A percentile compares a stretch with the other conserved stretches of the same genome.
Conservation (phyloP, 1,140 invertebrate species). For the Hylaeus anthracinus region DNA sequence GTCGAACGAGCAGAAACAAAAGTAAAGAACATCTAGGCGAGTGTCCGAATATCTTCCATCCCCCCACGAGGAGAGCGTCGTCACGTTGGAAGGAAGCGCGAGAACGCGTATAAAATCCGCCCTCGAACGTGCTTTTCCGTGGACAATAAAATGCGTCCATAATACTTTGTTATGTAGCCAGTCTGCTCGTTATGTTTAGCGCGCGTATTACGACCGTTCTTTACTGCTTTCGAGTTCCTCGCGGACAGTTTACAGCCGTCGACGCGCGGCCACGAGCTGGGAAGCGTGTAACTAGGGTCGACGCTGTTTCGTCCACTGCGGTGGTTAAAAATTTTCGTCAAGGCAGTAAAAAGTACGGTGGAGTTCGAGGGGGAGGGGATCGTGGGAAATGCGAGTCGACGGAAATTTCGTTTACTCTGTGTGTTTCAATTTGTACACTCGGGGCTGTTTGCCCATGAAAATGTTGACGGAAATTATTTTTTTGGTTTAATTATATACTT, state of each 20-base stretch:
- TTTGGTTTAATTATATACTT: too few species aligned
- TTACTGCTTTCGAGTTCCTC: conserved; percentile 71
- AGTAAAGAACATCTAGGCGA: not conserved
- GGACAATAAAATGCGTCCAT: conserved; percentile 77
- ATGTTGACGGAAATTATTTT: too few species aligned
- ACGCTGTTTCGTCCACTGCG: not conserved
- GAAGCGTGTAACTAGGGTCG: conserved; percentile 10
- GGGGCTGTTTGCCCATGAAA: too few species aligned
- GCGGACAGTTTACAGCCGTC: conserved; percentile 63
- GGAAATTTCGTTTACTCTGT: too few species aligned
- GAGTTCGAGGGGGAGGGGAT: not conserved
- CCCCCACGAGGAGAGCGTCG: not conserved
- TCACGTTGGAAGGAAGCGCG: conserved; percentile 41
- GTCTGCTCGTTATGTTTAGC: conserved; percentile 63
- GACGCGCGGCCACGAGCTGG: conserved; percentile 19
- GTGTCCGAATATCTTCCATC: not conserved
- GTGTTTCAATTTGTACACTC: too few species aligned
- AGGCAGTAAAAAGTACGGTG: conserved; percentile 14
- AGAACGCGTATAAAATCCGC: conserved; percentile 40
- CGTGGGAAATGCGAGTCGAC: not conserved
- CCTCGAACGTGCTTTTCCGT: conserved; percentile 56
- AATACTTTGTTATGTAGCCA: conserved; percentile 69
- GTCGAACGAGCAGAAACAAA: conserved; percentile 12
- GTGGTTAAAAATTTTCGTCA: conserved; percentile 39
- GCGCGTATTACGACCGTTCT: conserved; percentile 70